These are phyloP conservation scores for Drosophila anceps DNA, from an alignment of 2,888 invertebrate species.

Conservation along the genomic window DNA sequence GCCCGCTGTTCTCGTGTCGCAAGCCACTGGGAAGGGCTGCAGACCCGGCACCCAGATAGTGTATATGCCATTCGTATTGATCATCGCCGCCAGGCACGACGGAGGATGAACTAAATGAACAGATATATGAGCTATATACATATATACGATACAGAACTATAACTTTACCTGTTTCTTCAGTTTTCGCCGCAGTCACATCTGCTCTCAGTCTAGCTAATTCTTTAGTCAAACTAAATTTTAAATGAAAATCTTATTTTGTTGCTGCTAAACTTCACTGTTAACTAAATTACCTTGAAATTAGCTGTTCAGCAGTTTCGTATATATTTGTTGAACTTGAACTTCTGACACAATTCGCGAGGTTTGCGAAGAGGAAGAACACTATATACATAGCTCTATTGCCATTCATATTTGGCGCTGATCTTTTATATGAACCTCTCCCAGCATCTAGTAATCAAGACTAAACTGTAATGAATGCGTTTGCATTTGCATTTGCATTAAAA, in stretches of 20 bases:
- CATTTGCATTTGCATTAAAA: background rate
- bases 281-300: constrained; percentile 40
- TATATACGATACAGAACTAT: background rate
- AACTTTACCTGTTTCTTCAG: constrained; percentile 11
- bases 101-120: constrained; percentile 43
- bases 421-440: background rate
- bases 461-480: constrained; percentile 2
- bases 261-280: background rate
- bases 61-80: constrained; percentile 60
- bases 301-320: constrained; percentile 33
- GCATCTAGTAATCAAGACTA: constrained; percentile 33
- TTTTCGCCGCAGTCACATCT: background rate
- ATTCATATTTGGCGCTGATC: constrained; percentile 13
- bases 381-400: background rate
- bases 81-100: constrained; percentile 68
- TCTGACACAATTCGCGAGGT: background rate
- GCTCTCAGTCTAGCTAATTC: constrained; percentile 30
- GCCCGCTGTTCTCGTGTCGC: constrained; percentile 59
- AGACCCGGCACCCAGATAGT: constrained; percentile 83
- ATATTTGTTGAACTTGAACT: background rate
- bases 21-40: constrained; percentile 50
- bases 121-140: background rate
- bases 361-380: constrained; percentile 12
- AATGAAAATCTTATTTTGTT: background rate
- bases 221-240: constrained; percentile 35